A percentile compares a stretch with the other conserved stretches of the same genome.
phyloP scores from a whole-genome alignment of 2,888 invertebrate species.

The Aricia artaxerxes region DNA sequence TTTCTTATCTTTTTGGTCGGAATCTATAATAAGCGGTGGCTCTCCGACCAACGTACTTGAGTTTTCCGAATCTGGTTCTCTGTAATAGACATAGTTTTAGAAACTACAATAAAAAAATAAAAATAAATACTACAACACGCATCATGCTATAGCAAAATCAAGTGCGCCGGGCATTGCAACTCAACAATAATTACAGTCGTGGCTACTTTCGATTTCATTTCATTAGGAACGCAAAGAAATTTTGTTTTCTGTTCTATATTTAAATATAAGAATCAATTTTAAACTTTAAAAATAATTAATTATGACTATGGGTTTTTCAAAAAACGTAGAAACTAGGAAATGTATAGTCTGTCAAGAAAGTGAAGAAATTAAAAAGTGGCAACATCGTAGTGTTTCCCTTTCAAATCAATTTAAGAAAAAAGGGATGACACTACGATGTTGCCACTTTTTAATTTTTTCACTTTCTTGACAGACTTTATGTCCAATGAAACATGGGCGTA shows the following conservation, averaged over 20 bases:
- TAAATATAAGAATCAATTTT: too few species aligned
- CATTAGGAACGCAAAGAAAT: not conserved
- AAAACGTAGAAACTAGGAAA: not conserved
- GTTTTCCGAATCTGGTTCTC: slow-evolving; percentile 68
- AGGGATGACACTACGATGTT: too few species aligned
- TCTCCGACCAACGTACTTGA: slow-evolving; percentile 71
- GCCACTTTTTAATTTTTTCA: too few species aligned
- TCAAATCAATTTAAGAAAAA: too few species aligned
- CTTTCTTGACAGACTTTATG: not conserved
- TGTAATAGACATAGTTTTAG: slow-evolving; percentile 41
- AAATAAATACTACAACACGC: not conserved
- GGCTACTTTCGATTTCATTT: not conserved
- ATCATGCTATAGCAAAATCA: not conserved
- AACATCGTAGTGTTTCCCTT: too few species aligned
- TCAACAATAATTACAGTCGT: not conserved
- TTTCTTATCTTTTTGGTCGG: slow-evolving; percentile 63
- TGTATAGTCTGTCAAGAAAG: not conserved
- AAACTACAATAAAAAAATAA: not conserved
- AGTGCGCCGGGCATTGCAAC: not conserved
- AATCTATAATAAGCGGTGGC: slow-evolving; percentile 60
- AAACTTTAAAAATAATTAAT: too few species aligned
- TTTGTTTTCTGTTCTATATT: not conserved
- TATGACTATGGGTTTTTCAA: too few species aligned
- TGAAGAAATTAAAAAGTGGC: too few species aligned
- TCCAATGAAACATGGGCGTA: not conserved